Evolutionary conservation across 1,140 invertebrate species (phyloP).

Genomic region (Trinorchestia longiramus): DNA sequence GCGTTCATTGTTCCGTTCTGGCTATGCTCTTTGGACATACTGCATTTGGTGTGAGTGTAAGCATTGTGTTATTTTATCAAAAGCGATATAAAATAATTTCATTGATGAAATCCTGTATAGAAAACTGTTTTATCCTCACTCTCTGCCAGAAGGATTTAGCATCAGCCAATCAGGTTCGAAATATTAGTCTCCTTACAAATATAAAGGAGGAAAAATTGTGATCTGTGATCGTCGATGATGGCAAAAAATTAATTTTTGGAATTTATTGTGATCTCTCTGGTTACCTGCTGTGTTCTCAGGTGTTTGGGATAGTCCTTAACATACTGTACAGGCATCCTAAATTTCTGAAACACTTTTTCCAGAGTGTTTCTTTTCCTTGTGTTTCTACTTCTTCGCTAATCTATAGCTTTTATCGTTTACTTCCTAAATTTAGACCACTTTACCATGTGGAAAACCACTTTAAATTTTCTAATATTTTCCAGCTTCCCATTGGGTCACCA

Average conservation of each 20-base stretch:
- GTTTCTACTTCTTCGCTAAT: too few species aligned
- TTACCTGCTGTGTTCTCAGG: background rate
- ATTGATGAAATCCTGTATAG: background rate
- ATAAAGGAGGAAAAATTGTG: background rate
- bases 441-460: too few species aligned
- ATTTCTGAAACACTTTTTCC: background rate
- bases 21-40: too few species aligned
- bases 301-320: background rate
- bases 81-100: background rate
- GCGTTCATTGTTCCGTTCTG: too few species aligned
- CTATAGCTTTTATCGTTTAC: too few species aligned
- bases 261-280: background rate
- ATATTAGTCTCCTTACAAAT: background rate
- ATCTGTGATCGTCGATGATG: background rate
- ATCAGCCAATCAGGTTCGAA: background rate
- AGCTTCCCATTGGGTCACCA: too few species aligned
- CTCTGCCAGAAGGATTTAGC: background rate
- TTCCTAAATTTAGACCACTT: too few species aligned
- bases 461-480: too few species aligned
- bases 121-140: background rate
- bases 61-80: background rate
- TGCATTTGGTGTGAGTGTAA: too few species aligned
- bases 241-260: background rate
- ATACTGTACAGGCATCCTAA: background rate
- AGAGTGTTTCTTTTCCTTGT: background rate